Percentiles rank a stretch among this genome's conserved stretches.
Evolutionary conservation across 2,113 vertebrate genomes (phyloP).

Genomic region (Sarotherodon lohbergeri): DNA sequence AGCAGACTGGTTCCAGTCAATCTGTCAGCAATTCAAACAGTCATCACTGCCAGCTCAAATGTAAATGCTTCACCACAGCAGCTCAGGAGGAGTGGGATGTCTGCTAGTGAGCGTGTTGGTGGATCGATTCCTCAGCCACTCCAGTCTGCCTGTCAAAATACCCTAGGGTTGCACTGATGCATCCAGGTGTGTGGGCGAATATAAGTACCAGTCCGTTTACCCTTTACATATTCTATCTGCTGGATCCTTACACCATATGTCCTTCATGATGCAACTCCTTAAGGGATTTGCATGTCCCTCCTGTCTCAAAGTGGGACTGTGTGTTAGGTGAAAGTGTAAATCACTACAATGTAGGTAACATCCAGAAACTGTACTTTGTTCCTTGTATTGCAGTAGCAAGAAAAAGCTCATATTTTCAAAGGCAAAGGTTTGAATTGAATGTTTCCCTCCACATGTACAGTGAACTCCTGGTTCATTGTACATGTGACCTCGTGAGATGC

Average conservation of each 20-base stretch:
- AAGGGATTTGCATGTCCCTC: background rate
- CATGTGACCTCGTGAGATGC: background rate
- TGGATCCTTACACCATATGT: background rate
- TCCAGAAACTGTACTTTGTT: background rate
- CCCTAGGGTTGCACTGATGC: background rate
- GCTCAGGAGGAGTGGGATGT: background rate
- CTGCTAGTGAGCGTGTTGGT: background rate
- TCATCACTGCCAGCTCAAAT: background rate
- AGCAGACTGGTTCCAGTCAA: constrained; percentile 83
- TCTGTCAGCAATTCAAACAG: constrained; percentile 51
- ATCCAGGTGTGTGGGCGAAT: background rate
- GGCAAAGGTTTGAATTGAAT: background rate
- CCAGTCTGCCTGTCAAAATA: background rate
- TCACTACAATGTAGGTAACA: background rate
- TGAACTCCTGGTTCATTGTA: background rate
- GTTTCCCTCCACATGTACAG: background rate
- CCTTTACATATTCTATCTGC: background rate
- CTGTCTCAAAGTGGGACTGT: background rate
- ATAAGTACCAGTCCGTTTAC: background rate
- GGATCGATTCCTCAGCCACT: background rate
- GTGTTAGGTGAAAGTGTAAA: background rate
- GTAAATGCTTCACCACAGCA: background rate
- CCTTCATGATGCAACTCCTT: background rate
- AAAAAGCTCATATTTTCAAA: background rate
- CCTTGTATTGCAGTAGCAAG: background rate